Conservation (phyloP, 2,113 vertebrate genomes). For the Chloropsis cyanopogon region DNA sequence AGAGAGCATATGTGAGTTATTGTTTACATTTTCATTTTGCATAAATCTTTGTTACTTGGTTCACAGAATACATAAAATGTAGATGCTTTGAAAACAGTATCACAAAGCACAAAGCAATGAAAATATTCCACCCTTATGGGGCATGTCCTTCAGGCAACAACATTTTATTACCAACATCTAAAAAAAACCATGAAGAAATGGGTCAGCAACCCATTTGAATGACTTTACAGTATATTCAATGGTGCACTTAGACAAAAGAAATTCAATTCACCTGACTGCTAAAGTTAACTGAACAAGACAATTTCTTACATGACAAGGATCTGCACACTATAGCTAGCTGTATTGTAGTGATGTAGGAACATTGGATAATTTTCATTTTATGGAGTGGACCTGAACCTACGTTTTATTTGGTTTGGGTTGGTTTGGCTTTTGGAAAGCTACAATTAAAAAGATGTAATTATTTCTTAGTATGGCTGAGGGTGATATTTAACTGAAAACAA, state of each 20-base stretch:
- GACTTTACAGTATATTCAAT: neutral
- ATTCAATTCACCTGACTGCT: slow-evolving; percentile 9
- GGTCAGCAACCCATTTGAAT: slow-evolving; percentile 22
- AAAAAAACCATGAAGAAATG: neutral
- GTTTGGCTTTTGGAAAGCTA: neutral
- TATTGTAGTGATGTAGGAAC: neutral
- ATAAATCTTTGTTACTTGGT: neutral
- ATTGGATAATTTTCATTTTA: neutral
- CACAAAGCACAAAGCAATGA: neutral
- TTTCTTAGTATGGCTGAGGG: slow-evolving; percentile 23
- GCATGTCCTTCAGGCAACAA: neutral
- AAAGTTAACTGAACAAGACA: neutral
- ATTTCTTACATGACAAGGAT: neutral
- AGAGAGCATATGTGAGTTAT: neutral
- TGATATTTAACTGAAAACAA: slow-evolving; percentile 38
- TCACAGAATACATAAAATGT: neutral
- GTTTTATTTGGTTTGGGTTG: neutral
- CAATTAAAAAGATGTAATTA: slow-evolving; percentile 47
- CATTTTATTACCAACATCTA: neutral
- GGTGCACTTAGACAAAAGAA: neutral
- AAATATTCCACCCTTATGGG: neutral
- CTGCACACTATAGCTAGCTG: neutral
- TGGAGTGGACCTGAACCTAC: neutral
- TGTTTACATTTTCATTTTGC: neutral
- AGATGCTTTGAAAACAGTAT: neutral